Base-by-base conservation (phyloP, 92 coral and sea anemone genomes). In the Epizoanthus stellaris region DNA sequence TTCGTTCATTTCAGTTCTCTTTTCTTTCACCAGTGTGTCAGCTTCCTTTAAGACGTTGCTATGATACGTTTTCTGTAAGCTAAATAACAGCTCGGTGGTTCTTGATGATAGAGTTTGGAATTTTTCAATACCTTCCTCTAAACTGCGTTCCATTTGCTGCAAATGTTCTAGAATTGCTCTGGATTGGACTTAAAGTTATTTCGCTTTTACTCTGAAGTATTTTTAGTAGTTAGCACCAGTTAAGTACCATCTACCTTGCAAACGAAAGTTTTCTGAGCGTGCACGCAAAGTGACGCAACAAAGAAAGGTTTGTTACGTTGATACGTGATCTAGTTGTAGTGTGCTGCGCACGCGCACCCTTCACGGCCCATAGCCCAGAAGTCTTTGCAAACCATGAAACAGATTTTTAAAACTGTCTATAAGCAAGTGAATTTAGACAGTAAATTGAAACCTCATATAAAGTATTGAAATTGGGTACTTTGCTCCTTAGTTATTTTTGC, bases 1-100 rank as follows among this genome's bases (percentile, higher is more conserved):
- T 64, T 13, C 61, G 45, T 40, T 79, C 61, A 79, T 79, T 64
- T 79, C 83, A n/a, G 64, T 63, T n/a, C 67, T 63, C 34, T 43
- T 63, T 4, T 62, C 43, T 43, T 79, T 43, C 23, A 62, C 36
- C 56, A 79, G 12, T 45, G 25, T 52, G 42, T 79, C 61, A 34
- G 65, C 83, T 63, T 62, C 25, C 61, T 64, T 23, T 1, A 1
- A 19, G 23, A 79, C 72, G 65, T 79, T 79, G 73, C 36, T 63
- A 70, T 79, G 83, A 45, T 79, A 79, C 15, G 83, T 19, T 6
- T 59, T 64, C 30, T 43, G 42, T 64, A 79, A 63, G 72, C 58
- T 63, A 16, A 43, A 62, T 79, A 79, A 23, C 5, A 79, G 73
- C 20, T 79, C 43, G 5, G 72, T 45, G 3, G 83, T 45, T 9